A percentile compares a stretch with the other conserved stretches of the same genome.
Conservation (phyloP, 2,888 invertebrate genomes). For the Molanna angustata region DNA sequence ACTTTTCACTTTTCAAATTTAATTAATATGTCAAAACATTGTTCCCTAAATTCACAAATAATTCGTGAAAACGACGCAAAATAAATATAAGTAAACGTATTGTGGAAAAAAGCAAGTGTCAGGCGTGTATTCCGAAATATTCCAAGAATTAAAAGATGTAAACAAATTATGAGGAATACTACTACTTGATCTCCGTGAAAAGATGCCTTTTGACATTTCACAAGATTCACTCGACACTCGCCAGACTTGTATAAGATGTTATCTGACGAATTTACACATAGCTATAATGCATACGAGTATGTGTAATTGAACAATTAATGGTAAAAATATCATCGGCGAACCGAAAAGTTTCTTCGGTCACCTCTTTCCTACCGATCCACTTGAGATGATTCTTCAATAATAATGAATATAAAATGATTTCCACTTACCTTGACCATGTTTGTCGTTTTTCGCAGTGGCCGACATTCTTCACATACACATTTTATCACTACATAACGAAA, state of each 20-base stretch:
- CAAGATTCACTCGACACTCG: background rate
- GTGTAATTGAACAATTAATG: slow-evolving; percentile 22
- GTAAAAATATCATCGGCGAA: slow-evolving; percentile 17
- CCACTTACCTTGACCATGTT: slow-evolving; percentile 46
- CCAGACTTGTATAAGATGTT: background rate
- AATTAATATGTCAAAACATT: no score
- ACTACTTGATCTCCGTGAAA: no score
- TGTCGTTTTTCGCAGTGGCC: slow-evolving; percentile 46
- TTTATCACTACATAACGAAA: slow-evolving; percentile 35
- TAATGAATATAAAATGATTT: slow-evolving; percentile 17
- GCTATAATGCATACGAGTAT: slow-evolving; percentile 10
- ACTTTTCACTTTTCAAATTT: no score
- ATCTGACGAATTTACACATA: no score
- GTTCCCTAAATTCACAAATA: no score
- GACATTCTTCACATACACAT: slow-evolving; percentile 43
- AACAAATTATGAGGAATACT: no score
- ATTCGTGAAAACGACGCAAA: no score
- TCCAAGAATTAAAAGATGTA: no score
- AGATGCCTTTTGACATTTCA: slow-evolving; percentile 25
- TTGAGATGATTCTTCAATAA: slow-evolving; percentile 11
- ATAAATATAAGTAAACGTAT: no score
- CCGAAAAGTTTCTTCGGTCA: slow-evolving; percentile 13
- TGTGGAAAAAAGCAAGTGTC: no score
- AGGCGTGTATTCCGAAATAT: no score
- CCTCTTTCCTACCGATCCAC: background rate